Conservation (phyloP, 2,113 vertebrate species). For the Mormyrus lacerda region DNA sequence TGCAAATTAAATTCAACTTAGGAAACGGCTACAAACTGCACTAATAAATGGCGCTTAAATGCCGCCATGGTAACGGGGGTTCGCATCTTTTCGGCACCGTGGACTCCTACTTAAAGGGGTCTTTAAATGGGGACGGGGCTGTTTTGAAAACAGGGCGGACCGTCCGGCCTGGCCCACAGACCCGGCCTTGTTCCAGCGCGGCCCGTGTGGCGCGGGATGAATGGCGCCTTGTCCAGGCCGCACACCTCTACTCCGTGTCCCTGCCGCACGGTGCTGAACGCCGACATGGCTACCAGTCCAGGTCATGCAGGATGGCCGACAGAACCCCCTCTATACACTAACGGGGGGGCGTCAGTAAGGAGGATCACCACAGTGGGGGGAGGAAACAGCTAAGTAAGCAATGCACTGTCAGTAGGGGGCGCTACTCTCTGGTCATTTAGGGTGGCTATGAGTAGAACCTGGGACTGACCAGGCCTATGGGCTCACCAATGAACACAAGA, state of each 20-base stretch:
- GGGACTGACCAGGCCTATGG: not conserved
- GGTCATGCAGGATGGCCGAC: not conserved
- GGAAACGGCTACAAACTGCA: slow-evolving; percentile 26
- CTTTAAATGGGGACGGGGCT: not conserved
- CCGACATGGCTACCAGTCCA: not conserved
- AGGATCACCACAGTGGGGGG: not conserved
- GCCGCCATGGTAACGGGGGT: slow-evolving; percentile 21
- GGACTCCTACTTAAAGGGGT: not conserved
- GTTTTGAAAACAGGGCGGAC: slow-evolving; percentile 38
- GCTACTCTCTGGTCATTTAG: slow-evolving; percentile 22
- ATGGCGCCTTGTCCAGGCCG: slow-evolving; percentile 36
- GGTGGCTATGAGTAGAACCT: slow-evolving; percentile 19
- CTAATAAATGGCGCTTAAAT: slow-evolving; percentile 31
- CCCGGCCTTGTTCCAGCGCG: not conserved
- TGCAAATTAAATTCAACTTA: slow-evolving; percentile 35
- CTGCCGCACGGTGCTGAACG: not conserved
- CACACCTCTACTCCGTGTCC: not conserved
- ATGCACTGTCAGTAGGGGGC: slow-evolving; percentile 9
- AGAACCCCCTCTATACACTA: not conserved
- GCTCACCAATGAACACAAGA: not conserved
- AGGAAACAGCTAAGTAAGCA: not conserved
- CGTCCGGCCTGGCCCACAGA: slow-evolving; percentile 33
- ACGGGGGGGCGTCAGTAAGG: not conserved
- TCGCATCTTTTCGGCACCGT: not conserved
- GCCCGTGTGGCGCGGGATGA: slow-evolving; percentile 38